Percentiles rank a stretch among this genome's conserved stretches.
These are phyloP conservation scores for Labeo catla DNA, from an alignment of 2,113 vertebrate genomes.

Conservation along the genomic window DNA sequence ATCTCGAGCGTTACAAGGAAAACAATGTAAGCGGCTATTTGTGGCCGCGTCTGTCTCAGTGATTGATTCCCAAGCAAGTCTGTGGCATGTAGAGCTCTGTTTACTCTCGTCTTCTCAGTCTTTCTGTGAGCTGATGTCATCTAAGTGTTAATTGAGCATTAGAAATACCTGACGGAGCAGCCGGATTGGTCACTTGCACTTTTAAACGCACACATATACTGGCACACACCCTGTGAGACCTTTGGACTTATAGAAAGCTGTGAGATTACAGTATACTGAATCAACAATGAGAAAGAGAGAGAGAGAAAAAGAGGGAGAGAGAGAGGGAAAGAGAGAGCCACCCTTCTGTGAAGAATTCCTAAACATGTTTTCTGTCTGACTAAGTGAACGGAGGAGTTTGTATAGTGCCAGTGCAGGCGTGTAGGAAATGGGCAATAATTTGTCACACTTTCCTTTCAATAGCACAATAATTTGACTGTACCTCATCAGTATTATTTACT, in stretches of 20 bases:
- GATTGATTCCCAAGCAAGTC: conserved; percentile 58
- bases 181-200: conserved; percentile 56
- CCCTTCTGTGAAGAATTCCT: conserved; percentile 16
- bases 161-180: conserved; percentile 56
- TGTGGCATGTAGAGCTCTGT: conserved; percentile 58
- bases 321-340: conserved; percentile 11
- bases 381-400: not conserved
- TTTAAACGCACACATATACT: conserved; percentile 48
- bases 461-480: not conserved
- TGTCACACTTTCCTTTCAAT: not conserved
- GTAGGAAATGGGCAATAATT: not conserved
- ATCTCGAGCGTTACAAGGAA: conserved; percentile 31
- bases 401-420: not conserved
- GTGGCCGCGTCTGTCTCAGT: conserved; percentile 43
- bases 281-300: conserved; percentile 42
- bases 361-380: conserved; percentile 23
- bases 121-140: conserved; percentile 60
- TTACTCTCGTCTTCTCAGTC: conserved; percentile 66
- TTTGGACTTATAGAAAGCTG: conserved; percentile 60
- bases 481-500: not conserved
- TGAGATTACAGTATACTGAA: conserved; percentile 50
- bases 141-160: conserved; percentile 62
- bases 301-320: conserved; percentile 22
- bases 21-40: conserved; percentile 3
- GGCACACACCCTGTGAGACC: conserved; percentile 62